Evolutionary conservation across 2,797 vertebrate genomes (phyloP).

Genomic region (Epinephelus awoara): DNA sequence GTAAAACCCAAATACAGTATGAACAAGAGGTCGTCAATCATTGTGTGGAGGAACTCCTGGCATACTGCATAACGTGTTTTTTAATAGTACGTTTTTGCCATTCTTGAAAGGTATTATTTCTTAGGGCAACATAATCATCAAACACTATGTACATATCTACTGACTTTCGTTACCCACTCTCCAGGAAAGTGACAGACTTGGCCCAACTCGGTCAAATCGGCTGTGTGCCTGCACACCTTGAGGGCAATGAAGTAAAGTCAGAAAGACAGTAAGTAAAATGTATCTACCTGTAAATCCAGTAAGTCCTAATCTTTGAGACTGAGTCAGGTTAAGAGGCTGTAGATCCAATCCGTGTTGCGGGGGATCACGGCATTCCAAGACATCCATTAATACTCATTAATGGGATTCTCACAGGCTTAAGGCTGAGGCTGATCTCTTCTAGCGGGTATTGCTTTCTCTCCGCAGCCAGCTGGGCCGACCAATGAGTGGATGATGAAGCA

Average conservation of each 20-base stretch:
- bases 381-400: constrained; percentile 78
- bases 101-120: background rate
- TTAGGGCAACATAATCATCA: background rate
- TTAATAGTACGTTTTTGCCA: background rate
- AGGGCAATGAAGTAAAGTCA: constrained; percentile 22
- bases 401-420: constrained; percentile 69
- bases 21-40: background rate
- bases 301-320: constrained; percentile 56
- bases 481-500: constrained; percentile 66
- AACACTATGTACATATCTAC: background rate
- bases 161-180: background rate
- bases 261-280: constrained; percentile 39
- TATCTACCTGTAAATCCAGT: constrained; percentile 57
- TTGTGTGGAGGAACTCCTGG: background rate
- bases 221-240: background rate
- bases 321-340: constrained; percentile 55
- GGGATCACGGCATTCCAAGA: constrained; percentile 65
- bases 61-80: too few relatives aligned
- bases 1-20: background rate
- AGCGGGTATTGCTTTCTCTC: constrained; percentile 48
- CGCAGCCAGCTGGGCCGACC: constrained; percentile 52
- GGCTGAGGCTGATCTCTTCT: constrained; percentile 61
- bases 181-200: background rate
- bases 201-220: background rate
- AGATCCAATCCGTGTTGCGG: constrained; percentile 61